Evolutionary conservation across 2,113 vertebrate species (phyloP), one percentile per base, ranked within the genome.

Genomic region (Calypte anna): DNA sequence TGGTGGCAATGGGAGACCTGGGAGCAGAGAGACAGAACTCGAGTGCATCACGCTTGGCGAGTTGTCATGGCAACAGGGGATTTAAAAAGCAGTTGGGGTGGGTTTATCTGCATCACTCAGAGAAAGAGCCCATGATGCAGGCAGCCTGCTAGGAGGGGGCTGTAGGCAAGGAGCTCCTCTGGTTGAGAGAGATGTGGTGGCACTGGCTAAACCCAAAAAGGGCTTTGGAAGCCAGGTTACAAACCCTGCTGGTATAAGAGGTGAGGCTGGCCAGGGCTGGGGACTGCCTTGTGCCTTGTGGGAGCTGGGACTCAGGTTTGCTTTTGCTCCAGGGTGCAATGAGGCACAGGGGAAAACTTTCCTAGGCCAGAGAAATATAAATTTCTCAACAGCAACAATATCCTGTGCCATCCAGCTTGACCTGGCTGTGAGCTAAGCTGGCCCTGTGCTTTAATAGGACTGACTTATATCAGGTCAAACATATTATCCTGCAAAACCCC

Each of bases 241-340:
- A 40, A 40, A 40, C 40, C 12, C 40, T 12, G 36, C 3, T 9
- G 17, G 54, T 30, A 14, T 3, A 7, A 4, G 25, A 85, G 79
- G 66, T 72, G 70, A 33, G 63, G 50, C 21, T 10, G 63, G 44
- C 50, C 70, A 3, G 6, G 27, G 59, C 18, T n/a, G 9, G 6
- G 30, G 40, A 75, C 76, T 27, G 33, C 33, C 33, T 33, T 33
- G 33, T 33, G 44, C 8, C 44, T 23, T 2, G 6, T 3, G 12
- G 27, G 21, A 51, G 51, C 21, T 7, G 28, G 0, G 4, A 7
- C 24, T 59, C 51, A 18, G 24, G 36, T 16, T 7, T 0, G 14
- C 4, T 44, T 25, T 24, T n/a, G 15, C 33, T 22, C 33, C 72
- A 46, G 21, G 23, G 7, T 21, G 25, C 43, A 14, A 6, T 0